phyloP scores from a whole-genome alignment of 2,888 invertebrate genomes.

The Meghimatium bilineatum region DNA sequence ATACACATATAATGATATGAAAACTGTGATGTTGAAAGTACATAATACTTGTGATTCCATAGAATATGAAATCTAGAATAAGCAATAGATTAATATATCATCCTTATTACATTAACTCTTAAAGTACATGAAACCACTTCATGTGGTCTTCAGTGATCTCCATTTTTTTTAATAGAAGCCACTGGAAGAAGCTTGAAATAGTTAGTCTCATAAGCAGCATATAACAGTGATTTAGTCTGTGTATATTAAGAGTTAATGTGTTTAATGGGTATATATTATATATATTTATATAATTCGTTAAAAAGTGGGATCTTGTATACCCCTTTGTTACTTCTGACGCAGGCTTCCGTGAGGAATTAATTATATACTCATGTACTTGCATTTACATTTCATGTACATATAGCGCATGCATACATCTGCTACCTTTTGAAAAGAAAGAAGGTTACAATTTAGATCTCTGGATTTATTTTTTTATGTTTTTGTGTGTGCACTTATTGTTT shows the following conservation, averaged over 20 bases:
- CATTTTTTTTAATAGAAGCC: no score
- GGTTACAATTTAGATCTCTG: no score
- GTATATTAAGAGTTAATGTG: neutral
- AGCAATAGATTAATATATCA: neutral
- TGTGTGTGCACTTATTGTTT: no score
- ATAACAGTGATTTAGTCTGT: no score
- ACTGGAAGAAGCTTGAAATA: no score
- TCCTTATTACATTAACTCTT: no score
- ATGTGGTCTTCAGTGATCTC: no score
- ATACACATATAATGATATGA: neutral
- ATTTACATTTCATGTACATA: neutral
- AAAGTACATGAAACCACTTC: no score
- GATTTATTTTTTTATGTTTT: no score
- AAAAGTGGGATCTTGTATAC: no score
- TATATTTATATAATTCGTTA: neutral
- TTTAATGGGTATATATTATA: neutral
- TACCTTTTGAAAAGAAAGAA: neutral
- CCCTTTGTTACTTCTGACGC: neutral
- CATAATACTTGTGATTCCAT: neutral
- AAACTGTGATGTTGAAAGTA: neutral
- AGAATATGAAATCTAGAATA: no score
- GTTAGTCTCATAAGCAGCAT: no score
- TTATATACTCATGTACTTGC: slow-evolving; percentile 17
- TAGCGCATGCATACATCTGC: neutral
- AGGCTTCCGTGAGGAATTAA: neutral